Evolutionary conservation across 2,888 invertebrate genomes (phyloP).

Genomic region (Pherbina coryleti): DNA sequence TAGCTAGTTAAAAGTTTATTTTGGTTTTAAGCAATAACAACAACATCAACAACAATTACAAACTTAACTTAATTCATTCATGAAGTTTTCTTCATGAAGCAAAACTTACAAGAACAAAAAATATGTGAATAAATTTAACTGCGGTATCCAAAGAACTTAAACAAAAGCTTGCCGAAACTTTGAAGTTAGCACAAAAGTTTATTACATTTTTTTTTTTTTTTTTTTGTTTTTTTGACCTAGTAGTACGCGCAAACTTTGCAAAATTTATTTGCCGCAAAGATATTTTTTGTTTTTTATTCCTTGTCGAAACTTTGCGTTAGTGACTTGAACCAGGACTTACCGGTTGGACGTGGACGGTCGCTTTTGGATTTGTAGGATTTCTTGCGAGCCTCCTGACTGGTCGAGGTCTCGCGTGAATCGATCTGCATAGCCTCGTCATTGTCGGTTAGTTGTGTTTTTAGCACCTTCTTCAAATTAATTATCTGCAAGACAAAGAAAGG

Average conservation of each 20-base stretch:
- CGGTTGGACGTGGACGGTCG: constrained; percentile 56
- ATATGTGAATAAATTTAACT: too few relatives aligned
- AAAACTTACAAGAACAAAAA: too few relatives aligned
- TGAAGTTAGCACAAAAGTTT: too few relatives aligned
- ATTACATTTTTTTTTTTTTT: too few relatives aligned
- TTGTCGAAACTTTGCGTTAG: constrained; percentile 53
- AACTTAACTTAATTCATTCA: too few relatives aligned
- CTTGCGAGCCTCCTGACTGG: constrained; percentile 67
- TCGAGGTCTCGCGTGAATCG: constrained; percentile 76
- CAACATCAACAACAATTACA: too few relatives aligned
- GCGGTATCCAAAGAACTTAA: too few relatives aligned
- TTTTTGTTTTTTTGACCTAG: too few relatives aligned
- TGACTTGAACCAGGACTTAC: constrained; percentile 58
- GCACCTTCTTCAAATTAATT: constrained; percentile 86
- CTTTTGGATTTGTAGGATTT: constrained; percentile 66
- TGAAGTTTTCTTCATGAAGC: too few relatives aligned
- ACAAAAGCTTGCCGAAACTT: too few relatives aligned
- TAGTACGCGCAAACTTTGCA: neutral
- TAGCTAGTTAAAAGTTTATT: too few relatives aligned
- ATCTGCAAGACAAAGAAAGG: constrained; percentile 73
- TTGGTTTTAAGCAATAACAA: too few relatives aligned
- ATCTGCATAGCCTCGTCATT: constrained; percentile 88
- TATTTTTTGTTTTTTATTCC: constrained; percentile 34
- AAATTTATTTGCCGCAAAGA: neutral
- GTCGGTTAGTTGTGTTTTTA: constrained; percentile 85